Percentiles rank a stretch among this genome's conserved stretches.
Conservation (phyloP, 2,797 vertebrate species). For the Nannoperca obscura region DNA sequence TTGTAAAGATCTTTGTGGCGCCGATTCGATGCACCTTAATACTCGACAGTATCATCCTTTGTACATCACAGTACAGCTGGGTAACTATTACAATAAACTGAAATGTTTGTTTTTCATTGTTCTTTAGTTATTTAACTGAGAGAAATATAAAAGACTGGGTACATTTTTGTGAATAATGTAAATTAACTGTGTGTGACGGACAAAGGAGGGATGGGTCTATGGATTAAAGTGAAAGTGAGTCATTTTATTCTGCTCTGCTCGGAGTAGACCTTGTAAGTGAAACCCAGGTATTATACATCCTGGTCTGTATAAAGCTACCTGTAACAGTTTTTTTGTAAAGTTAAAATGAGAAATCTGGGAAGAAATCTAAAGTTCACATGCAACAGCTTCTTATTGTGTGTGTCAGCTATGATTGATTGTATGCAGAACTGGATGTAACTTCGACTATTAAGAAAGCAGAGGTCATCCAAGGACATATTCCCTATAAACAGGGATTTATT, state of each 20-base stretch:
- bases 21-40: conserved; percentile 86
- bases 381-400: conserved; percentile 53
- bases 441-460: conserved; percentile 26
- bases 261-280: conserved; percentile 44
- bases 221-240: conserved; percentile 75
- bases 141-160: conserved; percentile 86
- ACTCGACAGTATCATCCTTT: conserved; percentile 79
- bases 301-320: conserved; percentile 70
- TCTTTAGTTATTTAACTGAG: conserved; percentile 96
- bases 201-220: conserved; percentile 58
- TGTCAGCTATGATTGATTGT: conserved; percentile 64
- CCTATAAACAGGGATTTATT: conserved; percentile 32
- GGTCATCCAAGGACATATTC: conserved; percentile 37
- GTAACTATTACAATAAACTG: conserved; percentile 62
- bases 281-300: conserved; percentile 51
- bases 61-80: conserved; percentile 70
- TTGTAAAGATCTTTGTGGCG: conserved; percentile 52
- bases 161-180: conserved; percentile 97
- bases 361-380: conserved; percentile 47
- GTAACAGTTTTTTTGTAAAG: conserved; percentile 67
- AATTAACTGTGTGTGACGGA: conserved; percentile 83
- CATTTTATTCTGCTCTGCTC: conserved; percentile 51
- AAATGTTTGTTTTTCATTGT: conserved; percentile 77
- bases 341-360: conserved; percentile 48
- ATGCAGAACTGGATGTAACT: conserved; percentile 64